These are phyloP conservation scores for Cyphomyrus plagiostoma DNA, from an alignment of 2,113 vertebrate genomes.

Conservation along the genomic window DNA sequence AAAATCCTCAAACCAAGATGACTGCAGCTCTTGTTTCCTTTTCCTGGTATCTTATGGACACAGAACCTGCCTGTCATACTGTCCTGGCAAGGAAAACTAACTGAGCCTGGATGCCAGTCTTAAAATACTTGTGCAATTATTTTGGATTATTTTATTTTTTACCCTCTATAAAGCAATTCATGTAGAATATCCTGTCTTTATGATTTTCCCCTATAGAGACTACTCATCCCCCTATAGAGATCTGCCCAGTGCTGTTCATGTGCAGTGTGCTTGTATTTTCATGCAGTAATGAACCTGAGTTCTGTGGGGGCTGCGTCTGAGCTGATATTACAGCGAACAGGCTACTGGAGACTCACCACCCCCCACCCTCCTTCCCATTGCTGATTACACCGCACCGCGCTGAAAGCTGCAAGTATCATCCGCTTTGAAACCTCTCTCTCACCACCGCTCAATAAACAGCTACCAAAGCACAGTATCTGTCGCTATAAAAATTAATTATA, in stretches of 20 bases:
- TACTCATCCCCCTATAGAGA: not conserved
- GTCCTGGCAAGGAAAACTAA: not conserved
- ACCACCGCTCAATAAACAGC: not conserved
- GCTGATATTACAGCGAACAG: slow-evolving; percentile 37
- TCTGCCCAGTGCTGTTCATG: not conserved
- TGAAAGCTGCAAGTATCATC: slow-evolving; percentile 1
- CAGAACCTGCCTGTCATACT: not conserved
- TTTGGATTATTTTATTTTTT: not conserved
- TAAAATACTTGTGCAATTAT: not conserved
- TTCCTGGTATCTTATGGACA: not conserved
- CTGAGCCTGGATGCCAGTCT: not conserved
- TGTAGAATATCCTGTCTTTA: not conserved
- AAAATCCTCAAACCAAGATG: not conserved
- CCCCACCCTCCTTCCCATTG: not conserved
- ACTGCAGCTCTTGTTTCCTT: not conserved
- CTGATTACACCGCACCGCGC: not conserved
- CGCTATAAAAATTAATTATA: not conserved
- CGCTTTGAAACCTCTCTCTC: not conserved
- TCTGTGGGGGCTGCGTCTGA: slow-evolving; percentile 30
- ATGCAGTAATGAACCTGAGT: slow-evolving; percentile 18
- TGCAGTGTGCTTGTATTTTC: not conserved
- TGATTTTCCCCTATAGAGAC: not conserved
- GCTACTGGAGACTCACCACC: not conserved
- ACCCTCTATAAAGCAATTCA: not conserved
- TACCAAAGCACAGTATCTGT: not conserved